Evolutionary conservation across 2,113 vertebrate species (phyloP).

Genomic region (Colinus virginianus): DNA sequence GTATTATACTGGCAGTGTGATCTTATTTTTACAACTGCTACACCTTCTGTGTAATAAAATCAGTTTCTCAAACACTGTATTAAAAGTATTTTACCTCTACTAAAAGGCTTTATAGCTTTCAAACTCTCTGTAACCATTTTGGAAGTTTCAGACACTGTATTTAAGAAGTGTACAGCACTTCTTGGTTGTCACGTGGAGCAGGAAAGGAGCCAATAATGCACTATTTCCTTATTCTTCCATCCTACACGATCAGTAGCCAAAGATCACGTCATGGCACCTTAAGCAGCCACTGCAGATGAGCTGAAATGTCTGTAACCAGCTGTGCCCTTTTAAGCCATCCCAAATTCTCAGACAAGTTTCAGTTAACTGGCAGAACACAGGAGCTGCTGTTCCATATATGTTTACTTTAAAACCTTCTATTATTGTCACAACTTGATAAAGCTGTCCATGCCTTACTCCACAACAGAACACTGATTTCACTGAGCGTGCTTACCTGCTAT

Average conservation of each 20-base stretch:
- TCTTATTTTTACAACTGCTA: neutral
- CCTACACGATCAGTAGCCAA: neutral
- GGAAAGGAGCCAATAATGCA: neutral
- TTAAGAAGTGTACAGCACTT: neutral
- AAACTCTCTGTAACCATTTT: neutral
- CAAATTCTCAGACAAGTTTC: neutral
- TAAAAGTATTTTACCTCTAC: neutral
- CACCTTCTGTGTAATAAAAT: neutral
- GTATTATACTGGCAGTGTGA: neutral
- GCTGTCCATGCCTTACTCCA: neutral
- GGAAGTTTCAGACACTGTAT: neutral
- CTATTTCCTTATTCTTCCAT: neutral
- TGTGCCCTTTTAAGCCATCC: neutral
- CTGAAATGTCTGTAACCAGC: neutral
- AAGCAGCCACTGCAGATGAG: neutral
- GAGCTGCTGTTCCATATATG: neutral
- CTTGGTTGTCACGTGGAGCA: neutral
- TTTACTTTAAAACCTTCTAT: neutral
- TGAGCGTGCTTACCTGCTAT: conserved; percentile 73
- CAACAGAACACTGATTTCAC: neutral
- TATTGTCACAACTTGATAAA: neutral
- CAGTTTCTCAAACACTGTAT: neutral
- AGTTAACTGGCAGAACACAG: neutral
- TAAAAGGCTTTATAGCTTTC: neutral
- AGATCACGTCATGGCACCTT: neutral